These are phyloP conservation scores for Andrena flavipes DNA, from an alignment of 2,888 invertebrate genomes.

Conservation along the genomic window DNA sequence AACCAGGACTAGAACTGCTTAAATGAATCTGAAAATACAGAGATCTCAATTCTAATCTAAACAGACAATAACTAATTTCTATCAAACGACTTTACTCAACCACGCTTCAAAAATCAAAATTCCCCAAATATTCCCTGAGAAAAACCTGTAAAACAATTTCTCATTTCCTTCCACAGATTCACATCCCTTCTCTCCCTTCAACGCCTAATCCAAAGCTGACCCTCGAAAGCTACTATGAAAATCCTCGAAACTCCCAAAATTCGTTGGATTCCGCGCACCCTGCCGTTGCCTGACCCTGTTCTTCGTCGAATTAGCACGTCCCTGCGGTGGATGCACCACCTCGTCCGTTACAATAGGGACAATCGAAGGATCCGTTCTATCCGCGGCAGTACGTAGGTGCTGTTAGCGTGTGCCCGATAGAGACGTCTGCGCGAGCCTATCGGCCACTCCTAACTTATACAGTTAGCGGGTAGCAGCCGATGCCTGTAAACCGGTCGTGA, in stretches of 20 bases:
- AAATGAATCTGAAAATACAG: background rate
- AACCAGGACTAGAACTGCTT: background rate
- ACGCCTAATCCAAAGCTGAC: too few relatives aligned
- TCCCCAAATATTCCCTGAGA: background rate
- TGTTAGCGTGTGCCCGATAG: slow-evolving; percentile 43
- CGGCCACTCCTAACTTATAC: slow-evolving; percentile 62
- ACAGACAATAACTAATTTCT: background rate
- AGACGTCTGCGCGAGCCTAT: slow-evolving; percentile 54
- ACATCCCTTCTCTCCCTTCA: too few relatives aligned
- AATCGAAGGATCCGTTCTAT: slow-evolving; percentile 24
- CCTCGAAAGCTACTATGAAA: too few relatives aligned
- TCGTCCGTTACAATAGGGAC: slow-evolving; percentile 4
- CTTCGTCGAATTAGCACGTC: background rate
- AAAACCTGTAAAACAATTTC: too few relatives aligned
- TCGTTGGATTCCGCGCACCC: too few relatives aligned
- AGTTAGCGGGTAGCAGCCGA: slow-evolving; percentile 50
- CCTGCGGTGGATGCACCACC: background rate
- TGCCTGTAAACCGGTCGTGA: slow-evolving; percentile 62
- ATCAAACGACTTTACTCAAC: background rate
- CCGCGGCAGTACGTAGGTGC: slow-evolving; percentile 8
- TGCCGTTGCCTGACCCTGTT: too few relatives aligned
- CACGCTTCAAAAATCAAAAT: background rate
- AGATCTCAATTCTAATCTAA: background rate
- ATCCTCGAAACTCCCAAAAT: too few relatives aligned
- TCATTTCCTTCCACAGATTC: too few relatives aligned